Percentiles rank a stretch among this genome's conserved stretches.
Evolutionary conservation across 1,140 invertebrate genomes (phyloP).

Genomic region (Drosophila quadrilineata): DNA sequence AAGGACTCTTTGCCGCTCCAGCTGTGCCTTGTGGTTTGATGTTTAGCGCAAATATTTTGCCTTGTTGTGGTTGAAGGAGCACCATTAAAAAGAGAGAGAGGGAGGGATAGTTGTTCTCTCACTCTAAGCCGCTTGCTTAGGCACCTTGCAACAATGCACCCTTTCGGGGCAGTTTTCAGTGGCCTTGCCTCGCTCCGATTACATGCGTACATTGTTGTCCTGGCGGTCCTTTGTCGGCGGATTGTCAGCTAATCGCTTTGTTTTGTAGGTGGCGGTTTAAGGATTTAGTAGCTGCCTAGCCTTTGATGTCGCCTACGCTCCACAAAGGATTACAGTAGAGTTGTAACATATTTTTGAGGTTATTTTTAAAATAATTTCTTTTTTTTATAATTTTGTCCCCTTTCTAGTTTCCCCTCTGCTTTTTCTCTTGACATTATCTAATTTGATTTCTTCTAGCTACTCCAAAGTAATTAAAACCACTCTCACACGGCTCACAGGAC

Average conservation of each 20-base stretch:
- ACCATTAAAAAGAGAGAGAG: too few species aligned
- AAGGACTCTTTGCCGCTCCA: conserved; percentile 8
- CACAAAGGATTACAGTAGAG: conserved; percentile 28
- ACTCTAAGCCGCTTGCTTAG: conserved; percentile 30
- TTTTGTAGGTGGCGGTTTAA: conserved; percentile 53
- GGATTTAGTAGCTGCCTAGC: not conserved
- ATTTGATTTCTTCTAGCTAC: conserved; percentile 22
- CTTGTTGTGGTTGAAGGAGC: conserved; percentile 28
- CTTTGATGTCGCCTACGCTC: conserved; percentile 41
- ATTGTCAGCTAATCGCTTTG: conserved; percentile 46
- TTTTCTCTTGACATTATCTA: conserved; percentile 15
- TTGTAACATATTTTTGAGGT: not conserved
- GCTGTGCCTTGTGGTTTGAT: conserved; percentile 23
- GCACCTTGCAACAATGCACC: conserved; percentile 41
- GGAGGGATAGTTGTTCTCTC: not conserved
- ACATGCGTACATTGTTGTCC: not conserved
- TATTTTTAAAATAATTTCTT: not conserved
- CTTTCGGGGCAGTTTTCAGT: conserved; percentile 28
- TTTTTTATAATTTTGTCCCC: not conserved
- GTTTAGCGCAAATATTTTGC: conserved; percentile 36
- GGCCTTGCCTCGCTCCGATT: too few species aligned
- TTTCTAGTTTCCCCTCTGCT: not conserved
- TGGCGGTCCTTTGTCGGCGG: conserved; percentile 48
- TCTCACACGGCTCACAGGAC: conserved; percentile 13
- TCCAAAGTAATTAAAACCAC: conserved; percentile 40